Base-by-base conservation (phyloP, 2,797 vertebrate species). In the Artibeus jamaicensis region DNA sequence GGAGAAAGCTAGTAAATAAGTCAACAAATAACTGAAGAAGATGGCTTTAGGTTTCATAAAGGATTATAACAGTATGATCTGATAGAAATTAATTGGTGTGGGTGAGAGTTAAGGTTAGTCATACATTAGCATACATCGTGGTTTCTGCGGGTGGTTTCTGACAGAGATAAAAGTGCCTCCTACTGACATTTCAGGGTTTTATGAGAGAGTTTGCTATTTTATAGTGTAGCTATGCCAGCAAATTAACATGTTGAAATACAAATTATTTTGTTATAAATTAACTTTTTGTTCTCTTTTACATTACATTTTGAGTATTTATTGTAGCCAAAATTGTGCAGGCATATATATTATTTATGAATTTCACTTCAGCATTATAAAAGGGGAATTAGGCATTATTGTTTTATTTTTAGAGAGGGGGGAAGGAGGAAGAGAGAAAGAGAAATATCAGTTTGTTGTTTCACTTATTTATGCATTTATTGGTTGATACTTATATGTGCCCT, bases 201-300 rank as follows among this genome's bases (percentile, higher is more conserved):
- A 6, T 74, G 18, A 84, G 55, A 12, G 32, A 92, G 82, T 87
- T 62, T 79, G 24, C 6, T 76, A 39, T 76, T 71, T 84, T 67
- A n/a, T 2, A n/a, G 29, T 5, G 0, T 3, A 68, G 6, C 26
- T 42, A 19, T 44, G 2, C 19, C 57, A 70, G 0, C 21, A 73
- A 85, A 62, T 2, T 57, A 48, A 46, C 70, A 48, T 39, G 65
- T 9, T 83, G 39, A 62, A 85, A 83, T 78, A 12, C 1, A 93
- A 78, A 76, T 24, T 39, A 53, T 70, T 91, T 71, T 57, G 92
- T 44, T 74, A 73, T 34, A 68, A 62, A 70, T 94, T 71, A 34
- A 22, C 0, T 82, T 71, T 84, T 74, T 15, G 62, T 93, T 94
- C 18, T 87, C 18, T 73, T 82, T 48, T 77, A 46, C 78, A 55